These are phyloP conservation scores for Sebastolobus altivelis DNA, from an alignment of 2,797 vertebrate genomes.

Conservation along the genomic window DNA sequence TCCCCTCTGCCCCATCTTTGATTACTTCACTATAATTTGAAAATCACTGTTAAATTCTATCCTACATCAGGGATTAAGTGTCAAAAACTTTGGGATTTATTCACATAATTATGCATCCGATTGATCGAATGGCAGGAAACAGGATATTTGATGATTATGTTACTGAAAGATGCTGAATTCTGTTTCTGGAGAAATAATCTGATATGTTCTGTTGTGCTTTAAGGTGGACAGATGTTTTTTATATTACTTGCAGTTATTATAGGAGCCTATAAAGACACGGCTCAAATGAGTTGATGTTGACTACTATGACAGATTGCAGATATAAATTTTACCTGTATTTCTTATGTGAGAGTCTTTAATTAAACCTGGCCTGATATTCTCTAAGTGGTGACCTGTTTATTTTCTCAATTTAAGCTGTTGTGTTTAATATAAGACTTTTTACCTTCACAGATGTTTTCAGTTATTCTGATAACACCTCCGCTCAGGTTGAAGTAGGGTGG, in stretches of 20 bases:
- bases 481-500: background rate
- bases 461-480: background rate
- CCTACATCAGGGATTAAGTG: constrained; percentile 16
- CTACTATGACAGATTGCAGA: constrained; percentile 69
- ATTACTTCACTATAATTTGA: constrained; percentile 26
- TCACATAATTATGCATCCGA: constrained; percentile 29
- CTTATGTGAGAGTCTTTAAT: constrained; percentile 74
- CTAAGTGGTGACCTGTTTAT: constrained; percentile 25
- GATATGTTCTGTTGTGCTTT: constrained; percentile 48
- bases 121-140: constrained; percentile 31
- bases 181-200: constrained; percentile 16
- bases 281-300: constrained; percentile 59
- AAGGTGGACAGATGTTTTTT: constrained; percentile 59
- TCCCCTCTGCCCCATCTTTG: constrained; percentile 1
- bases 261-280: constrained; percentile 57
- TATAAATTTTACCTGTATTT: constrained; percentile 72
- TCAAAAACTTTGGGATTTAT: constrained; percentile 18
- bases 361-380: constrained; percentile 75
- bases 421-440: background rate
- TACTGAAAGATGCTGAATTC: constrained; percentile 27
- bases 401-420: background rate
- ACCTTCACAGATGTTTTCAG: background rate
- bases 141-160: constrained; percentile 27
- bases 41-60: background rate
- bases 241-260: constrained; percentile 66